Base-by-base conservation (phyloP, 1,140 invertebrate species). In the Ceratitis capitata region DNA sequence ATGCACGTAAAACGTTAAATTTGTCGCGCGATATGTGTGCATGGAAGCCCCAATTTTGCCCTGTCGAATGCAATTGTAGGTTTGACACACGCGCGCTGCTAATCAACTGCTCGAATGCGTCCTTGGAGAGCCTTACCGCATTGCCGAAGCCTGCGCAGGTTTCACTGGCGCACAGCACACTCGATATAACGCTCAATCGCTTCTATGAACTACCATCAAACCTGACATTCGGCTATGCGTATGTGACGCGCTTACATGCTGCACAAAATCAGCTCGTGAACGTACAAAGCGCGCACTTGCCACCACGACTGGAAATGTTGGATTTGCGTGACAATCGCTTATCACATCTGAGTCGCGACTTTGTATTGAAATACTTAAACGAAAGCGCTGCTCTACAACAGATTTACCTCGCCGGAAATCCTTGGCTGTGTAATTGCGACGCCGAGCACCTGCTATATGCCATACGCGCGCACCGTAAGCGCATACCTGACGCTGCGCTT, bases 401-500 rank as follows among this genome's bases (percentile, higher is more conserved):
- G 2, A 51, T 95, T 1, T 91, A 89, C 1, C 89, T 96, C 0
- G 91, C 93, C 39, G 89, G 92, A 2, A 96, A 96, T 91, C 94
- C 94, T 4, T 94, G 94, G 92, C 58, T 26, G 7, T 96, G 95
- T 87, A 92, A 94, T 58, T 96, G 96, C 88, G 90, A 92, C 0
- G 89, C 93, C 0, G 87, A 88, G 7, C 89, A 92, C 7, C 93
- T 95, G 7, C 89, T 95, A 0, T 88, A 89, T 19, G 95, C 94
- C 87, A 88, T 96, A 5, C 92, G 3, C 87, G 89, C 12, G 92
- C 51, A 56, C 23, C 51, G 51, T 56, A 56, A 56, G 51, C 51
- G 51, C 5, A 56, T 56, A 56, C 51, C 51, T 7, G 51, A 56
- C 10, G 51, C 23, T 19, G 51, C 51, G 51, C 51, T 56, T 56